These are phyloP conservation scores for Phymastichus coffea DNA, from an alignment of 1,140 invertebrate species.

Conservation along the genomic window DNA sequence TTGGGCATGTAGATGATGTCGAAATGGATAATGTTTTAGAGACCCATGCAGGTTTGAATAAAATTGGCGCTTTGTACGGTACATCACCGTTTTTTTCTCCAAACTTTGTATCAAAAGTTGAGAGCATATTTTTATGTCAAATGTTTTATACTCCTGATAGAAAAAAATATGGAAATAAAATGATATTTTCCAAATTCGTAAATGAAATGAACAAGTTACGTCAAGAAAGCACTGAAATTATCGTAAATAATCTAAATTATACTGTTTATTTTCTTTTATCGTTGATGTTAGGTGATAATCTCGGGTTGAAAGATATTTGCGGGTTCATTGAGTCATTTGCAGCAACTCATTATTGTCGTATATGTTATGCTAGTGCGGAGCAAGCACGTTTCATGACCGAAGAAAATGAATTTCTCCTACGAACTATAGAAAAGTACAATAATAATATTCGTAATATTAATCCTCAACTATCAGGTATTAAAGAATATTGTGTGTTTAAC, in stretches of 20 bases:
- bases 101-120: constrained; percentile 23
- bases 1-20: constrained; percentile 20
- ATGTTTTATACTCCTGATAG: constrained; percentile 32
- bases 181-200: constrained; percentile 46
- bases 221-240: constrained; percentile 12
- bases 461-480: too few relatives aligned
- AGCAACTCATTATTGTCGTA: constrained; percentile 18
- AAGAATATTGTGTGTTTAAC: too few relatives aligned
- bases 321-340: constrained; percentile 25
- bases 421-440: constrained; percentile 23
- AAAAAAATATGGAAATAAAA: constrained; percentile 32
- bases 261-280: constrained; percentile 19
- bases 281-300: constrained; percentile 29
- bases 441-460: constrained; percentile 5
- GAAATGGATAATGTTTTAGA: constrained; percentile 21
- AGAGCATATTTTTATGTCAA: constrained; percentile 24
- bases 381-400: background rate
- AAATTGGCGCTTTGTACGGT: constrained; percentile 30
- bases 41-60: constrained; percentile 13
- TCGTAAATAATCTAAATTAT: constrained; percentile 12
- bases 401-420: constrained; percentile 21
- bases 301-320: constrained; percentile 24
- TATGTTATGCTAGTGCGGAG: constrained; percentile 11
- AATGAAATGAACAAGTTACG: constrained; percentile 15
- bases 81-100: constrained; percentile 34